Percentiles rank a stretch among this genome's conserved stretches.
Conservation (phyloP, 2,113 vertebrate species). For the Grallaria varia region DNA sequence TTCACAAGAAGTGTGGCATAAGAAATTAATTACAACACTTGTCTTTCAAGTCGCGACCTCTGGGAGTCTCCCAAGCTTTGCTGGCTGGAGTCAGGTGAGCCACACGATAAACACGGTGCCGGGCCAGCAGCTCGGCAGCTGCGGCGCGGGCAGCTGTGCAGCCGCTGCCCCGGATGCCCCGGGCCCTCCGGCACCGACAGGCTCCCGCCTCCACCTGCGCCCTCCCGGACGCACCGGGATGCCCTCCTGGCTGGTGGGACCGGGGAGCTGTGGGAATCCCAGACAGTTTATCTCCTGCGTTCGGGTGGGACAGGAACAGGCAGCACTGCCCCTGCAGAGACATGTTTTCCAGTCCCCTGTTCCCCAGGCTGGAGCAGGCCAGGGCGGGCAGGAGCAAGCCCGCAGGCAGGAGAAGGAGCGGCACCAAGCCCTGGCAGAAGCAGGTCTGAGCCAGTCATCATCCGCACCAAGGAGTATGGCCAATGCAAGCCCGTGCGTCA, state of each 20-base stretch:
- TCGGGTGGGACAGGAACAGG: neutral
- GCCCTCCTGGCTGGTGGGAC: neutral
- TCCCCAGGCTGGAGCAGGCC: neutral
- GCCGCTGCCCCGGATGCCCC: neutral
- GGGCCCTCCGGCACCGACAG: neutral
- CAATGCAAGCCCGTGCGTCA: accelerated
- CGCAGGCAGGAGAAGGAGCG: neutral
- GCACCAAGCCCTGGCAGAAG: neutral
- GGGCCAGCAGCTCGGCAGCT: slow-evolving; percentile 6
- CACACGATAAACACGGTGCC: neutral
- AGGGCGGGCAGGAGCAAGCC: neutral
- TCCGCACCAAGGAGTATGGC: accelerated
- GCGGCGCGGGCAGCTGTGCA: no score
- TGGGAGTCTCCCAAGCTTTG: slow-evolving; percentile 25
- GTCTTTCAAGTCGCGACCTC: slow-evolving; percentile 29
- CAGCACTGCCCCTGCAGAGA: neutral
- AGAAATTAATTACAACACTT: slow-evolving; percentile 43
- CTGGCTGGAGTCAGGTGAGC: slow-evolving; percentile 12
- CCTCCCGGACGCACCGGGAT: neutral
- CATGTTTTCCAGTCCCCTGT: neutral
- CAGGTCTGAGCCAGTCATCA: neutral
- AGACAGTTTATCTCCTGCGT: neutral
- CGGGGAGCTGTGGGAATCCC: neutral
- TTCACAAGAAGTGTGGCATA: slow-evolving; percentile 19
- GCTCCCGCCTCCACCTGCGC: neutral